Percentiles rank a stretch among this genome's conserved stretches.
phyloP scores from a whole-genome alignment of 2,888 invertebrate species.

The Spisula solida region DNA sequence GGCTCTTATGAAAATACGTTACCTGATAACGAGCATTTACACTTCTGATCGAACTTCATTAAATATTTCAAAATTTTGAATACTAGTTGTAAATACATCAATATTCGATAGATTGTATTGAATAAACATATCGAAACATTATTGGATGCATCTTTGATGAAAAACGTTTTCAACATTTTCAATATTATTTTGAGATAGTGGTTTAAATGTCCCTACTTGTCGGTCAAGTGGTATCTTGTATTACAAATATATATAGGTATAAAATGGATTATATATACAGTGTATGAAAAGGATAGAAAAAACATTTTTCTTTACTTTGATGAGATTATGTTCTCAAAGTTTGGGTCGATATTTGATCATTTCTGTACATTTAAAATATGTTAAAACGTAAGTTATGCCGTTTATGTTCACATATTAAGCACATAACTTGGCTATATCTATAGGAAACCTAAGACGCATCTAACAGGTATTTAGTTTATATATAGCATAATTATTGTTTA shows the following conservation, averaged over 20 bases:
- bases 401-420: not conserved
- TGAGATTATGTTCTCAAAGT: not conserved
- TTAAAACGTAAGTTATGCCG: not conserved
- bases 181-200: not conserved
- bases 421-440: not conserved
- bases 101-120: not conserved
- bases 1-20: conserved; percentile 38
- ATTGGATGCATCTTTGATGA: not conserved
- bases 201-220: not conserved
- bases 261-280: not conserved
- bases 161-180: not conserved
- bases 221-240: not conserved
- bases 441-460: not conserved
- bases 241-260: not conserved
- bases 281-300: not conserved
- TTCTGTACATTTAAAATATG: not conserved
- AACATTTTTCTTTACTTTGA: not conserved
- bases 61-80: conserved; percentile 47
- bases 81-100: conserved; percentile 11
- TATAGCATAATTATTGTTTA: too few relatives aligned
- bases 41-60: conserved; percentile 42
- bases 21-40: conserved; percentile 47
- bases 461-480: not conserved
- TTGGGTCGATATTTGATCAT: not conserved
- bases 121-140: not conserved